Base-by-base conservation (phyloP, 2,113 vertebrate genomes). In the Sapayoa aenigma region DNA sequence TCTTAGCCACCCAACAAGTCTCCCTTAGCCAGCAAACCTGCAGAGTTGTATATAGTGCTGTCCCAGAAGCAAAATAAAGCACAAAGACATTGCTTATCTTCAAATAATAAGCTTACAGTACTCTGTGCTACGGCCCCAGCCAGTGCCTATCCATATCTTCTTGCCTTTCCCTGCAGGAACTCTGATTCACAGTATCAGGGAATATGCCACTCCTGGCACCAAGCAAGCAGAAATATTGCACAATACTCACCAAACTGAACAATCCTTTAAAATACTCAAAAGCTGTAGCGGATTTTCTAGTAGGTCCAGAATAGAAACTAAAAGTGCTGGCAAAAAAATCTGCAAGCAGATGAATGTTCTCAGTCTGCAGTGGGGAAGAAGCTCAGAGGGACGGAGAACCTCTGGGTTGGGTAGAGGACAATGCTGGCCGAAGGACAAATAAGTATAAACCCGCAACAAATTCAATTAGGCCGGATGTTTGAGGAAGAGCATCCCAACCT, bases 381-480 rank as follows among this genome's bases (percentile, higher is more conserved):
- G 60, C 81, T 87, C 31, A 33, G 49, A 86, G 76, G 35, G 46
- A 85, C 82, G 31, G 39, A 90, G 68, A 59, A 88, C 27, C 3
- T 1, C 50, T 59, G 76, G 35, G 30, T 42, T 74, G 68, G 55
- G 16, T 22, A 68, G 73, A 89, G 73, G 76, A 95, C 89, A 96
- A 60, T 81, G 90, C 76, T 96, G 89, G 73, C 89, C 89, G 60
- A 81, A 58, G 42, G 83, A 92, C 82, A 94, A 92, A 7, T 53
- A 83, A 93, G 56, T 46, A 74, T 20, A 89, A 92, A 84, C 9
- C 17, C 2, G 0, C 47, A 56, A 84, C 8, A 2, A 92, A 81
- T 30, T 33, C 50, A 81, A n/a, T 63, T 73, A 47, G 52, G 55
- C 35, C 84, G 83, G 35, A 63, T 84, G 76, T 53, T 59, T 71